A percentile compares a stretch with the other conserved stretches of the same genome.
Conservation (phyloP, 2,888 invertebrate species). For the Phorcus lineatus region DNA sequence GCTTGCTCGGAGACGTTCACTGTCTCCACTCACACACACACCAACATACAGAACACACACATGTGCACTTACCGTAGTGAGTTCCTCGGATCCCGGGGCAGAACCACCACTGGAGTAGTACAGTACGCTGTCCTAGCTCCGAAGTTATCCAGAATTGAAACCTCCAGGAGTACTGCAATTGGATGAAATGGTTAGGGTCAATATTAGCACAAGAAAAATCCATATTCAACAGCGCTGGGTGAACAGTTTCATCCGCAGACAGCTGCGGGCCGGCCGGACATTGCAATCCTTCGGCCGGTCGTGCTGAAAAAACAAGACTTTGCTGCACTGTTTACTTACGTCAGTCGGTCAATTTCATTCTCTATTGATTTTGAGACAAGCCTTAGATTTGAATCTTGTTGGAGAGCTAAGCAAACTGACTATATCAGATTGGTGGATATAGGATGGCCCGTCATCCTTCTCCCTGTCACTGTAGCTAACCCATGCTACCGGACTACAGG, state of each 20-base stretch:
- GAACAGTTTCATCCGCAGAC: constrained; percentile 1
- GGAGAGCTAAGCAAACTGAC: constrained; percentile 13
- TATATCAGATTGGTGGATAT: constrained; percentile 3
- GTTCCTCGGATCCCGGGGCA: constrained; percentile 28
- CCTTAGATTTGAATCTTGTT: constrained; percentile 19
- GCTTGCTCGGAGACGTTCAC: not conserved
- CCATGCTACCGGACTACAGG: too few relatives aligned
- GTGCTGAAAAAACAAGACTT: constrained; percentile 15
- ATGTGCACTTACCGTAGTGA: not conserved
- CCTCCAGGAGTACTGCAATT: constrained; percentile 60
- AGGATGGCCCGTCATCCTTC: too few relatives aligned
- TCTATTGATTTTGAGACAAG: constrained; percentile 9
- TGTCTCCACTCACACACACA: not conserved
- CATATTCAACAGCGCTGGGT: constrained; percentile 13
- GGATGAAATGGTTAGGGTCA: constrained; percentile 38
- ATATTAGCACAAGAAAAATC: constrained; percentile 39
- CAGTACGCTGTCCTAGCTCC: constrained; percentile 65
- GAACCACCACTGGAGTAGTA: constrained; percentile 50
- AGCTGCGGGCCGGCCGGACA: constrained; percentile 1
- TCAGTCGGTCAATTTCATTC: constrained; percentile 22
- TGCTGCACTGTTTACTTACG: constrained; percentile 3
- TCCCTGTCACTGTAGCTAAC: too few relatives aligned
- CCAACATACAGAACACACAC: constrained; percentile 11
- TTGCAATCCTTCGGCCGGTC: not conserved
- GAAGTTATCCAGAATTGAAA: constrained; percentile 59